phyloP scores from a whole-genome alignment of 2,888 invertebrate species.

The Smittia sp. region DNA sequence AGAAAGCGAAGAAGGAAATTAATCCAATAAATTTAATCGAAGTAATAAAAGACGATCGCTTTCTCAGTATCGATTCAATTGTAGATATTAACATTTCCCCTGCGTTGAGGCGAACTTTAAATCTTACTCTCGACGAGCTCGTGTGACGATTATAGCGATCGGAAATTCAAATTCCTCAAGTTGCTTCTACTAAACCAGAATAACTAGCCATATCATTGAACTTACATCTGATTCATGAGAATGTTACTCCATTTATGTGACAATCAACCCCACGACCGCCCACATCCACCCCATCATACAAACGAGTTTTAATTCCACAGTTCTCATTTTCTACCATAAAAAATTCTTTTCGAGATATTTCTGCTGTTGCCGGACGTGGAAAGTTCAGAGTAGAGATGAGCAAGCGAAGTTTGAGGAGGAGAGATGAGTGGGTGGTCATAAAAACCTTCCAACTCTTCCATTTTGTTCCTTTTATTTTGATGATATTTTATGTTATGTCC shows the following conservation, averaged over 20 bases:
- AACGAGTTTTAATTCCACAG: not conserved
- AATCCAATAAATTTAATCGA: constrained; percentile 37
- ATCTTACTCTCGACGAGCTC: not conserved
- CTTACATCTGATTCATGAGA: not conserved
- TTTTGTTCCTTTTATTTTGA: constrained; percentile 31
- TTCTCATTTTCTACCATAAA: not conserved
- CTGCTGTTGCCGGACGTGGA: not conserved
- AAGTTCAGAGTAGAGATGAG: not conserved
- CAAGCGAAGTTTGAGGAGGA: not conserved
- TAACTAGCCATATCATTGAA: not conserved
- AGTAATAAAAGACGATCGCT: constrained; percentile 4
- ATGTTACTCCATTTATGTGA: not conserved
- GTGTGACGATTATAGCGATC: not conserved
- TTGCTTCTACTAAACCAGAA: not conserved
- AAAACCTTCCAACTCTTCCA: constrained; percentile 10
- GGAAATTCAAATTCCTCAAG: not conserved
- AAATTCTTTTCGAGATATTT: not conserved
- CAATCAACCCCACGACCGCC: not conserved
- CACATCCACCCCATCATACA: not conserved
- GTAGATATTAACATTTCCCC: not conserved
- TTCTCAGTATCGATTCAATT: not conserved
- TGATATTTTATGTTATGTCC: constrained; percentile 40
- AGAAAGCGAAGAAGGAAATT: constrained; percentile 21
- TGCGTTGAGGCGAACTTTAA: not conserved
- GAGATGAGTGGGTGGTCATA: not conserved